Evolutionary conservation across 2,113 vertebrate species (phyloP).

Genomic region (Cottus gobio): DNA sequence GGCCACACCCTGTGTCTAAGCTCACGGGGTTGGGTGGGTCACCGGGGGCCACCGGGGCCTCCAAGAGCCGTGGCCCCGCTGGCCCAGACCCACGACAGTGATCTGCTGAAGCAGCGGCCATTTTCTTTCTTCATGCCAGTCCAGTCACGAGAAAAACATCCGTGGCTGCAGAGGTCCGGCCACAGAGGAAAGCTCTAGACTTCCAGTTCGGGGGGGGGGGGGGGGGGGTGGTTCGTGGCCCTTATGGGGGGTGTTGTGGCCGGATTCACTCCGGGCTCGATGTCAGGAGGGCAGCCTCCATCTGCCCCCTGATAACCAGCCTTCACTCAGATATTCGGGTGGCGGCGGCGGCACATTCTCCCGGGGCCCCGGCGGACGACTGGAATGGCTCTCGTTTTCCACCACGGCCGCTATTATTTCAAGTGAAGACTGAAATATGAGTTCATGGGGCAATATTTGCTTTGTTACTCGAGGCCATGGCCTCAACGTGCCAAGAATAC

Average conservation of each 20-base stretch:
- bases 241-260: constrained; percentile 2
- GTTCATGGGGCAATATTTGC: constrained; percentile 49
- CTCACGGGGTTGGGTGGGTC: background rate
- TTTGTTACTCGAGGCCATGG: constrained; percentile 52
- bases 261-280: no score
- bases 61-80: no score
- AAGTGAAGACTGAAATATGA: constrained; percentile 61
- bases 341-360: constrained; percentile 57
- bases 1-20: background rate
- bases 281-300: constrained; percentile 69
- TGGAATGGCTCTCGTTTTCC: constrained; percentile 72
- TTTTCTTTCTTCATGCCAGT: constrained; percentile 27
- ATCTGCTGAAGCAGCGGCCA: constrained; percentile 29
- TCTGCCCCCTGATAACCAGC: constrained; percentile 60
- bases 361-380: constrained; percentile 46
- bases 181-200: constrained; percentile 52
- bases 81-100: background rate
- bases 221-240: no score
- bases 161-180: constrained; percentile 21
- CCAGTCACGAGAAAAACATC: constrained; percentile 47
- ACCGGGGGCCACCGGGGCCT: background rate
- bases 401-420: constrained; percentile 57
- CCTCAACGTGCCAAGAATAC: constrained; percentile 25
- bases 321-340: constrained; percentile 52
- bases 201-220: background rate